These are phyloP conservation scores for Drosophila jambulina DNA, from an alignment of 1,140 invertebrate species.

Conservation along the genomic window DNA sequence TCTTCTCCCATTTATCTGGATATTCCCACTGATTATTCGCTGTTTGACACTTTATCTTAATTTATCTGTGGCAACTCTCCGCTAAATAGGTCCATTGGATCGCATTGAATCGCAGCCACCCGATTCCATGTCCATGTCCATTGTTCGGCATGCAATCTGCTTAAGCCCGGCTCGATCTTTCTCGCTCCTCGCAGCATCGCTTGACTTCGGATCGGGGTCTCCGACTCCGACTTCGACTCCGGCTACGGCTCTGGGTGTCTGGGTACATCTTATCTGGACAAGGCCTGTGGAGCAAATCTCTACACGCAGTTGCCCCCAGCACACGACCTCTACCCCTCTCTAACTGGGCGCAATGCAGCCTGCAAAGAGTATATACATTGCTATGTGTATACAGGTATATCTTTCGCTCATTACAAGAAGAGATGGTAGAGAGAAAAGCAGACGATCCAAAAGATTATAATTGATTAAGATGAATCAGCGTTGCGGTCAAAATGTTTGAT, in stretches of 20 bases:
- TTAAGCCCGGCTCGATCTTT: slow-evolving; percentile 39
- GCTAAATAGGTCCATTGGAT: slow-evolving; percentile 30
- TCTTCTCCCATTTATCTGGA: background rate
- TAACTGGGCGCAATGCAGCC: slow-evolving; percentile 6
- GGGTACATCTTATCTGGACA: slow-evolving; percentile 68
- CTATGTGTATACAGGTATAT: slow-evolving; percentile 22
- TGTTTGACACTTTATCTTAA: slow-evolving; percentile 33
- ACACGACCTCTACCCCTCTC: slow-evolving; percentile 64
- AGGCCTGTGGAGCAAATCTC: slow-evolving; percentile 75
- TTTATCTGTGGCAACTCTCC: slow-evolving; percentile 28
- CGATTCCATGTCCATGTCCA: slow-evolving; percentile 53
- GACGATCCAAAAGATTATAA: slow-evolving; percentile 78
- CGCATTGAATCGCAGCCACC: slow-evolving; percentile 19
- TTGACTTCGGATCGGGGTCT: slow-evolving; percentile 28
- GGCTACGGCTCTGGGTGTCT: slow-evolving; percentile 31
- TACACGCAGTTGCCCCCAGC: slow-evolving; percentile 76
- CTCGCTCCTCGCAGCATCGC: slow-evolving; percentile 32
- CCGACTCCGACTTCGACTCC: background rate
- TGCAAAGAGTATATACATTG: slow-evolving; percentile 1
- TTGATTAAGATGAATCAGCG: slow-evolving; percentile 84
- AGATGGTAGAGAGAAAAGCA: slow-evolving; percentile 46
- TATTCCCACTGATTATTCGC: slow-evolving; percentile 9
- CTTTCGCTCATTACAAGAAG: slow-evolving; percentile 75
- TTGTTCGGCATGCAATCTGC: slow-evolving; percentile 62
- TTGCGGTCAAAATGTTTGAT: slow-evolving; percentile 84